Evolutionary conservation across 2,113 vertebrate species (phyloP), one percentile per base, ranked within the genome.

Genomic region (Phyllostomus discolor): DNA sequence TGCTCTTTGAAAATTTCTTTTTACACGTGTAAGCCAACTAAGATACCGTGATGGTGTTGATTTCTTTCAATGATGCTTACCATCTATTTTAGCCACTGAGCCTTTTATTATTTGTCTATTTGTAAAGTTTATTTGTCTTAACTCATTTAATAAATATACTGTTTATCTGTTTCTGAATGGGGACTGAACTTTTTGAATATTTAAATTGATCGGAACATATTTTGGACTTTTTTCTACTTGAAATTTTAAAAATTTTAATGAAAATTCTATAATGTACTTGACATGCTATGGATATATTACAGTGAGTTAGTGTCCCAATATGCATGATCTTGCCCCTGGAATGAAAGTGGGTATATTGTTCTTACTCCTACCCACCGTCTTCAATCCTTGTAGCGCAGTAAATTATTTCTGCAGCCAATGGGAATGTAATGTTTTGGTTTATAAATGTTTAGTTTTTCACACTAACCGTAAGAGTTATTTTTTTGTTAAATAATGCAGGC

Each of bases 111-210:
- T 98, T 98, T 98, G 97, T 97, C 97, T 98, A 96, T 98, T 98
- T 98, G 97, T 98, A 98, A 97, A 97, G 96, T 97, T 98, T 97
- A 97, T 98, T 97, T 96, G 97, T 98, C 96, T 97, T 97, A 97
- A 97, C 96, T 98, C 97, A 97, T 98, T 98, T 97, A 97, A 97
- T 98, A 98, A 99, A 98, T 98, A 98, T 98, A 98, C 98, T 99
- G 98, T 98, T 98, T 98, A 98, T 98, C 98, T 98, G 98, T 98
- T 98, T 98, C 98, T 98, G 98, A 96, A 98, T 98, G 98, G 98
- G 98, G 98, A 98, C 98, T 98, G 97, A 98, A 98, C 97, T 99
- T 98, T 98, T 98, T 99, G 97, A 98, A 98, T 97, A 97, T 85
- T 95, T 95, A 94, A 97, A 88, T 66, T 97, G 96, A 93, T 84